Conservation (phyloP, 2,888 invertebrate genomes). For the Cyclophora albipunctata region DNA sequence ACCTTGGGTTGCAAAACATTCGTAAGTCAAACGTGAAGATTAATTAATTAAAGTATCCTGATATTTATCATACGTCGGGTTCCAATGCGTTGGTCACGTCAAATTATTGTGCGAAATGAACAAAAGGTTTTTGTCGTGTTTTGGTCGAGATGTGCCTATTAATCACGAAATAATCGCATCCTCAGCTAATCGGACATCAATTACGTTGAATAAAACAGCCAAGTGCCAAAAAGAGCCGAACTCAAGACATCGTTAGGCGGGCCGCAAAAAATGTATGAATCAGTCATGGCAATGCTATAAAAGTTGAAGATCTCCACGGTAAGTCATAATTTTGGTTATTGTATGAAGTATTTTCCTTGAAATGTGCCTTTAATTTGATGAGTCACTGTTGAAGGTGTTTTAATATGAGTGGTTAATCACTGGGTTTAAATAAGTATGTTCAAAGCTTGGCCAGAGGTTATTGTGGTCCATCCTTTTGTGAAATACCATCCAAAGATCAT, state of each 20-base stretch:
- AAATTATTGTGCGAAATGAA: constrained; percentile 22
- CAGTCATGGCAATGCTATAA: constrained; percentile 33
- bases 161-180: constrained; percentile 69
- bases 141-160: constrained; percentile 34
- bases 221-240: constrained; percentile 35
- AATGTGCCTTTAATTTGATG: too few relatives aligned
- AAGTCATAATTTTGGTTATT: not conserved
- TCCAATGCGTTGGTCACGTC: constrained; percentile 45
- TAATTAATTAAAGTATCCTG: constrained; percentile 33
- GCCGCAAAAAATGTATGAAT: constrained; percentile 45
- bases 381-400: too few relatives aligned
- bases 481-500: too few relatives aligned
- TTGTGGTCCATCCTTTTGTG: too few relatives aligned
- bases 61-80: constrained; percentile 40
- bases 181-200: constrained; percentile 68
- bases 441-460: too few relatives aligned
- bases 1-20: constrained; percentile 16
- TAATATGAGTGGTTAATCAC: too few relatives aligned
- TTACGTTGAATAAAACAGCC: constrained; percentile 61
- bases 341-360: too few relatives aligned
- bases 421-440: too few relatives aligned
- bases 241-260: constrained; percentile 54
- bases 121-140: constrained; percentile 4
- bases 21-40: constrained; percentile 20
- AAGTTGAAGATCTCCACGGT: constrained; percentile 1